A percentile compares a stretch with the other conserved stretches of the same genome.
These are phyloP conservation scores for Malurus melanocephalus DNA, from an alignment of 2,113 vertebrate species.

Conservation along the genomic window DNA sequence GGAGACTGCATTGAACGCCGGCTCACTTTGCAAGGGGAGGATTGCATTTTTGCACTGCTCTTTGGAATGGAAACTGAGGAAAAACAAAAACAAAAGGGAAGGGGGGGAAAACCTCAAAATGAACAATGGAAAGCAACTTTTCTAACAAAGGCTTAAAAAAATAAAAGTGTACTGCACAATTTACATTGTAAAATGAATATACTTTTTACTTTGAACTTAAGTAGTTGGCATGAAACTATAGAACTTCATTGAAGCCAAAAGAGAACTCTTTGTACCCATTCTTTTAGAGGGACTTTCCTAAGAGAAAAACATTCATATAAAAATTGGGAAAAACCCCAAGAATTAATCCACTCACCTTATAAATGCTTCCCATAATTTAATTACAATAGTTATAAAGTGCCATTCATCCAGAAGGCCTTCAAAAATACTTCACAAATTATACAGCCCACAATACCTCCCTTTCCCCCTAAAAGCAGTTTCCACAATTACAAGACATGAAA, in stretches of 20 bases:
- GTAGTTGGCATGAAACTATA: not conserved
- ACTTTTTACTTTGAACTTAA: constrained; percentile 19
- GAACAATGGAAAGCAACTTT: constrained; percentile 62
- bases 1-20: constrained; percentile 83
- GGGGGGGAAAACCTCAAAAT: constrained; percentile 64
- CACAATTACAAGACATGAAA: not conserved
- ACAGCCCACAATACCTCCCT: not conserved
- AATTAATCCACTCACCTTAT: constrained; percentile 43
- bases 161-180: constrained; percentile 24
- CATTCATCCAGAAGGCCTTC: constrained; percentile 4
- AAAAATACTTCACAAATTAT: not conserved
- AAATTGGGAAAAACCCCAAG: not conserved
- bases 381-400: not conserved
- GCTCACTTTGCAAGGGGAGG: constrained; percentile 81
- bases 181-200: constrained; percentile 38
- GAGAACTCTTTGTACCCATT: not conserved
- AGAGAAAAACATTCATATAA: not conserved
- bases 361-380: constrained; percentile 5
- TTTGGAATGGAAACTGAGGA: constrained; percentile 82
- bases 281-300: not conserved
- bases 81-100: constrained; percentile 51
- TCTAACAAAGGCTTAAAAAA: constrained; percentile 48
- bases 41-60: constrained; percentile 72
- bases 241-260: not conserved
- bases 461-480: not conserved